Conservation (phyloP, 1,140 invertebrate species). For the Drosophila sturtevanti region DNA sequence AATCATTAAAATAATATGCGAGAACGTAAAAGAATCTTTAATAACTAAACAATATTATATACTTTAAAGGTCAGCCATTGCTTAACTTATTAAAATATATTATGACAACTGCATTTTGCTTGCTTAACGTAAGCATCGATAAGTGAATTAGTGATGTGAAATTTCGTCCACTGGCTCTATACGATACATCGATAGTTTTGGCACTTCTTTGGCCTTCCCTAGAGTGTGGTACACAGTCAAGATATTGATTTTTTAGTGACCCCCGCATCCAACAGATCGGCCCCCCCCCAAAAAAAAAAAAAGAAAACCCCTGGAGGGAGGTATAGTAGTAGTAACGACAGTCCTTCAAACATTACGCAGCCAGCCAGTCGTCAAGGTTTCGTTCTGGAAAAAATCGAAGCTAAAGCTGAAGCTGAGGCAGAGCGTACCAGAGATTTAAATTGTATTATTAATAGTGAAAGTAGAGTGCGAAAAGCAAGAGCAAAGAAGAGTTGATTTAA, state of each 20-base stretch:
- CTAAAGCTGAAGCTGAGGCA: constrained; percentile 54
- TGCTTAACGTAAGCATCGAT: too few relatives aligned
- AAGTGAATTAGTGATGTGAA: too few relatives aligned
- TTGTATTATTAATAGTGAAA: constrained; percentile 7
- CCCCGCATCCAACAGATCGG: constrained; percentile 49
- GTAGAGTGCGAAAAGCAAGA: constrained; percentile 60
- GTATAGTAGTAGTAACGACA: constrained; percentile 75
- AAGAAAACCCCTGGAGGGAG: constrained; percentile 50
- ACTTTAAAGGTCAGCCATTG: too few relatives aligned
- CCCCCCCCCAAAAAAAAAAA: constrained; percentile 16
- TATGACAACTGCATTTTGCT: too few relatives aligned
- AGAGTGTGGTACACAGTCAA: constrained; percentile 68
- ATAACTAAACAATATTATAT: too few relatives aligned
- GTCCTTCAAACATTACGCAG: constrained; percentile 76
- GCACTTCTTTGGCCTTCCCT: too few relatives aligned
- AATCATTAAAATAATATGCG: too few relatives aligned
- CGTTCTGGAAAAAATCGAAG: constrained; percentile 25
- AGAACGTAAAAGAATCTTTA: too few relatives aligned
- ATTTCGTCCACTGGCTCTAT: too few relatives aligned
- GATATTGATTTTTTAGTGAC: constrained; percentile 64
- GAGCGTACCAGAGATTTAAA: constrained; percentile 45
- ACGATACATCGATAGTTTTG: too few relatives aligned
- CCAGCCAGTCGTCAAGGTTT: constrained; percentile 58
- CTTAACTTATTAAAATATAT: too few relatives aligned
- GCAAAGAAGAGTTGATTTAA: constrained; percentile 50